Evolutionary conservation across 2,888 invertebrate genomes (phyloP).

Genomic region (Timandra comae): DNA sequence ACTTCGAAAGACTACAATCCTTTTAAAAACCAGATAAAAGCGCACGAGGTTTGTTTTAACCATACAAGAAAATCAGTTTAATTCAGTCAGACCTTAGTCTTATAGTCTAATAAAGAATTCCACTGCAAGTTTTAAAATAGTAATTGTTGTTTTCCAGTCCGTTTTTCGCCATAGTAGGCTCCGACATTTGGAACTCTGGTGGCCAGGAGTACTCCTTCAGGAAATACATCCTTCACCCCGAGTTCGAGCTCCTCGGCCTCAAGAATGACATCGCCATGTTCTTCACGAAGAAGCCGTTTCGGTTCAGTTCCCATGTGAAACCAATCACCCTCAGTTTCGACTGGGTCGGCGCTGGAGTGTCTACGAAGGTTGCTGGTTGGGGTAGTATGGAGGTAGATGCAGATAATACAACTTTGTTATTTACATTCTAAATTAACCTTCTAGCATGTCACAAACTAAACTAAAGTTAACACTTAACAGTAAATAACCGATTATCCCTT

Average conservation of each 20-base stretch:
- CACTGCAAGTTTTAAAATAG: too few species aligned
- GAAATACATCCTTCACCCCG: slow-evolving; percentile 34
- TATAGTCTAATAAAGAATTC: too few species aligned
- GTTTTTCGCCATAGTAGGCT: slow-evolving; percentile 44
- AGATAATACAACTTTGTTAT: too few species aligned
- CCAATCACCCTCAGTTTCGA: slow-evolving; percentile 27
- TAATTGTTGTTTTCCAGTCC: slow-evolving; percentile 24
- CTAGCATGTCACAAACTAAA: too few species aligned
- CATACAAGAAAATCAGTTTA: too few species aligned
- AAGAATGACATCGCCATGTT: neutral
- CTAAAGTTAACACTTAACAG: too few species aligned
- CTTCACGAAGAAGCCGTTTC: neutral
- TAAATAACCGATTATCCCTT: too few species aligned
- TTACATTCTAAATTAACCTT: too few species aligned
- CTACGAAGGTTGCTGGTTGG: slow-evolving; percentile 44
- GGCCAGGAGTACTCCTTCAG: slow-evolving; percentile 34
- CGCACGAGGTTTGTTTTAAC: too few species aligned
- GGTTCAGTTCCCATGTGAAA: slow-evolving; percentile 13
- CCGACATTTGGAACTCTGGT: slow-evolving; percentile 45
- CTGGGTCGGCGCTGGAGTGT: slow-evolving; percentile 22
- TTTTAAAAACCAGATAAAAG: too few species aligned
- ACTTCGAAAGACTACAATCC: too few species aligned
- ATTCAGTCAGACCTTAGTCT: too few species aligned
- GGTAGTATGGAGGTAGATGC: slow-evolving; percentile 30
- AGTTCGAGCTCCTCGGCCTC: neutral